phyloP scores from a whole-genome alignment of 2,797 vertebrate species.

The Acipenser ruthenus region DNA sequence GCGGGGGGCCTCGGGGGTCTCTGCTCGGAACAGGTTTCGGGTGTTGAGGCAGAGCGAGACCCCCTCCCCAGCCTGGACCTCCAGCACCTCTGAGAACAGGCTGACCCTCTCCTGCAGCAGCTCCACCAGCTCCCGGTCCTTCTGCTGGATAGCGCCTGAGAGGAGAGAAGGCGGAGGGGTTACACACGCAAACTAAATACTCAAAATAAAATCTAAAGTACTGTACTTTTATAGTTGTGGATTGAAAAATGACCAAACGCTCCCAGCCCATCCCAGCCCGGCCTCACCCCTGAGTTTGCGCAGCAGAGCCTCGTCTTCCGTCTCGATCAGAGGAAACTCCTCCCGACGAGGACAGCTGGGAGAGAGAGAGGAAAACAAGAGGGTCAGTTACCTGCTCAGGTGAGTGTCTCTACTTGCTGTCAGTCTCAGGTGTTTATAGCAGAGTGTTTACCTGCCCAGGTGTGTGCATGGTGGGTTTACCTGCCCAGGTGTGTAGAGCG shows the following conservation, averaged over 20 bases:
- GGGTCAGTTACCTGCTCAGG: background rate
- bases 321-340: slow-evolving; percentile 86
- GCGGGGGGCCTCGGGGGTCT: slow-evolving; percentile 60
- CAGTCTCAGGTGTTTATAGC: background rate
- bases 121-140: slow-evolving; percentile 74
- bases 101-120: slow-evolving; percentile 75
- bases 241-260: background rate
- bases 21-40: slow-evolving; percentile 68
- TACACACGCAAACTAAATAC: background rate
- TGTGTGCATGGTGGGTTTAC: background rate
- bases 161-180: background rate
- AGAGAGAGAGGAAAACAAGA: background rate
- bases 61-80: slow-evolving; percentile 54
- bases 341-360: slow-evolving; percentile 76
- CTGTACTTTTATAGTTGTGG: background rate
- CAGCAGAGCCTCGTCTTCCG: slow-evolving; percentile 74
- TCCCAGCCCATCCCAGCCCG: background rate
- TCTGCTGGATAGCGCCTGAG: slow-evolving; percentile 78
- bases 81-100: slow-evolving; percentile 73
- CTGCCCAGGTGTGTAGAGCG: background rate
- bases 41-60: slow-evolving; percentile 38
- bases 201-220: too few relatives aligned
- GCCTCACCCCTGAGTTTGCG: slow-evolving; percentile 68
- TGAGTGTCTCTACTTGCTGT: background rate
- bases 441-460: background rate